phyloP scores from a whole-genome alignment of 2,888 invertebrate genomes.

The Drosophila paramelanica region DNA sequence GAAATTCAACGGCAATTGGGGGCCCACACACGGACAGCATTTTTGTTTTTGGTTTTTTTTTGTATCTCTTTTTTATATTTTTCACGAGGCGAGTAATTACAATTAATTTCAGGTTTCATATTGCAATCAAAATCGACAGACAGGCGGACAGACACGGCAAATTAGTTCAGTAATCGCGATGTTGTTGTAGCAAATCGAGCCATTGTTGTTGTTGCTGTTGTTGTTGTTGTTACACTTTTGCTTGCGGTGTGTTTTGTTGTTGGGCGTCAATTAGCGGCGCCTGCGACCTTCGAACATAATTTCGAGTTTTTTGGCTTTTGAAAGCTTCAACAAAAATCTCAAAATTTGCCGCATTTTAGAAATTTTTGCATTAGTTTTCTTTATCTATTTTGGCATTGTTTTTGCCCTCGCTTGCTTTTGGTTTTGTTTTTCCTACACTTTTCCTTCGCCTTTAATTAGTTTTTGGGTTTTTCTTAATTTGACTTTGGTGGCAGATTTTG shows the following conservation, averaged over 20 bases:
- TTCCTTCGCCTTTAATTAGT: conserved; percentile 9
- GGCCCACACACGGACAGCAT: conserved; percentile 34
- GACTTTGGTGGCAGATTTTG: not conserved
- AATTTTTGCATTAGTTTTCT: conserved; percentile 20
- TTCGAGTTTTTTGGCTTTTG: conserved; percentile 19
- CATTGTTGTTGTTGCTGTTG: conserved; percentile 15
- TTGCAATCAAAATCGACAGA: conserved; percentile 68
- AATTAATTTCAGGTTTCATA: conserved; percentile 76
- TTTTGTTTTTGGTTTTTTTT: conserved; percentile 33
- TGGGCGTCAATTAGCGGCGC: conserved; percentile 48
- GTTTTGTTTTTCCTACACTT: conserved; percentile 4
- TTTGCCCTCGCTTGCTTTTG: conserved; percentile 41
- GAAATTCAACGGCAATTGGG: not conserved
- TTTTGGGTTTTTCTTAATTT: conserved; percentile 25
- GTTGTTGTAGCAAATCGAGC: conserved; percentile 31
- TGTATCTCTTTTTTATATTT: conserved; percentile 5
- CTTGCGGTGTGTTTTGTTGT: conserved; percentile 11
- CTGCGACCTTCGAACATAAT: conserved; percentile 50
- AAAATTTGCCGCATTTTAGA: conserved; percentile 24
- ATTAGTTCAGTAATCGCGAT: conserved; percentile 57
- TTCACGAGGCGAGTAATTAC: conserved; percentile 60
- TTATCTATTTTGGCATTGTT: conserved; percentile 16
- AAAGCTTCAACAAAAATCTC: conserved; percentile 24
- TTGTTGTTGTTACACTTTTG: conserved; percentile 7
- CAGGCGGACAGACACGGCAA: conserved; percentile 36